Base-by-base conservation (phyloP, 2,888 invertebrate genomes). In the Polymixis lichenea region DNA sequence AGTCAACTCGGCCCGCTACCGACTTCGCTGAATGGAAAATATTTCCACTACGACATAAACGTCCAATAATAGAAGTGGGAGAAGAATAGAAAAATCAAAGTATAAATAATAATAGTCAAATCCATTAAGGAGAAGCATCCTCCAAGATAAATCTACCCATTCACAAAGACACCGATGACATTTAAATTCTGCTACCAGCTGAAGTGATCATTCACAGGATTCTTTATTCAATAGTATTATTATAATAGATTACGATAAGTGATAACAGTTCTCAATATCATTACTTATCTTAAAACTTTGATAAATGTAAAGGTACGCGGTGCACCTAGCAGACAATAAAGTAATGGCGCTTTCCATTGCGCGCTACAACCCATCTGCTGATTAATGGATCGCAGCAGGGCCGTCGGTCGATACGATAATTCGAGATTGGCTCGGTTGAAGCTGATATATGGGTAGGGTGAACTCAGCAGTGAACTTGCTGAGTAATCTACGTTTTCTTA, bases 251-350 rank as follows among this genome's bases (percentile, higher is more conserved):
- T 83, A 83, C 75, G 78, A 80, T 69, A 69, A 69, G 55, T 78
- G 78, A 83, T 72, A 69, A 56, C 74, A 66, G 69, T 77, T 78
- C 70, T 86, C 89, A 85, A 88, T 88, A 88, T 86, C 87, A 89
- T 89, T 88, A 89, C 88, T 88, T 86, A 82, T 78, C 78, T 89
- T 88, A 84, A 91, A 90, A 89, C 89, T 88, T 90, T 91, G 91
- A 92, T 91, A 91, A 92, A 92, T 91, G 86, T 91, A 85, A 75
- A 72, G 62, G 70, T 86, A 79, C 82, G 78, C 55, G 78, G 84
- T 90, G 88, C 92, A 92, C 92, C 93, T 93, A 92, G 90, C 90
- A 90, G 90, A 93, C 92, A 93, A 93, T 93, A 93, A 90, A 87
- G 91, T 93, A 93, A 93, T 93, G 93, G 88, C 89, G 90, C 85